Evolutionary conservation across 2,797 vertebrate genomes (phyloP).

Genomic region (Etheostoma perlongum): DNA sequence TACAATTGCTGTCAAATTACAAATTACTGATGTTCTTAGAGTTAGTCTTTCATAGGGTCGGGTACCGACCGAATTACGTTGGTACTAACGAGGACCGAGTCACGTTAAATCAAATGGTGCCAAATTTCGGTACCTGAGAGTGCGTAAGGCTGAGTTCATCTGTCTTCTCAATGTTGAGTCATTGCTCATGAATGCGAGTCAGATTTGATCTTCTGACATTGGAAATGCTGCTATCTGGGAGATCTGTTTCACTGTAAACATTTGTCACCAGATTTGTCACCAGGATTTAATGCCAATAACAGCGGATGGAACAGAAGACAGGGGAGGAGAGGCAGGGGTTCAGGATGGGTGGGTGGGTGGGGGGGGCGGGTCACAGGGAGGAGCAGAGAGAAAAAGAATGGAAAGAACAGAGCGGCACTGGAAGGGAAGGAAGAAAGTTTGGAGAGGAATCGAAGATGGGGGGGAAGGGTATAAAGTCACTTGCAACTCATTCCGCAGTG

Average conservation of each 20-base stretch:
- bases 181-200: conserved; percentile 11
- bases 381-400: conserved; percentile 48
- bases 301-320: conserved; percentile 27
- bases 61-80: too few relatives aligned
- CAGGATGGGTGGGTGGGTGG: not conserved
- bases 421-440: conserved; percentile 70
- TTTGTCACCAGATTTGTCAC: conserved; percentile 71
- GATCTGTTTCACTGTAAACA: conserved; percentile 67
- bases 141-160: too few relatives aligned
- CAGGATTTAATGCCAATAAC: conserved; percentile 60
- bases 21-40: conserved; percentile 6
- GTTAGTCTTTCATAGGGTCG: not conserved
- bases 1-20: conserved; percentile 1
- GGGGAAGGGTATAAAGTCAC: conserved; percentile 81
- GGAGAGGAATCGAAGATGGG: conserved; percentile 68
- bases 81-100: too few relatives aligned
- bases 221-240: conserved; percentile 47
- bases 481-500: conserved; percentile 72
- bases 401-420: conserved; percentile 48
- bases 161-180: not conserved
- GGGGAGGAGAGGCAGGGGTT: not conserved
- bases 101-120: too few relatives aligned
- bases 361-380: conserved; percentile 23
- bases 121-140: too few relatives aligned
- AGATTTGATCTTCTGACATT: conserved; percentile 58